phyloP scores from a whole-genome alignment of 2,888 invertebrate genomes.

The Hemaris fuciformis region DNA sequence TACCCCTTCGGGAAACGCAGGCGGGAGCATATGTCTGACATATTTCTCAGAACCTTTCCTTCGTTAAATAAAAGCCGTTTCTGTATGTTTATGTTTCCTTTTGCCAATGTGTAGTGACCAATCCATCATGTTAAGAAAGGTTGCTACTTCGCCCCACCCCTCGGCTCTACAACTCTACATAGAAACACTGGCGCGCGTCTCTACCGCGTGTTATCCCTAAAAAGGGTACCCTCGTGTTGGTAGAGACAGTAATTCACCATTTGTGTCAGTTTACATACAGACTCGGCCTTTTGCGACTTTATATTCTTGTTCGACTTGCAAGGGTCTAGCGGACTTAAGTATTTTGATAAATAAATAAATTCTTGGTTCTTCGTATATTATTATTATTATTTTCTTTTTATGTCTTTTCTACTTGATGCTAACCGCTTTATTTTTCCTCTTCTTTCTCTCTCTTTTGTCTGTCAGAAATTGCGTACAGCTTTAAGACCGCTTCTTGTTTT shows the following conservation, averaged over 20 bases:
- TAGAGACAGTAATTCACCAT: slow-evolving; percentile 3
- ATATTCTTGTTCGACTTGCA: neutral
- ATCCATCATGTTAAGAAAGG: slow-evolving; percentile 7
- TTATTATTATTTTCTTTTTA: too few species aligned
- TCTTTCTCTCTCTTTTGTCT: too few species aligned
- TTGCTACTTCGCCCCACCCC: neutral
- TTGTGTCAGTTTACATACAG: neutral
- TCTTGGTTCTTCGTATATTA: too few species aligned
- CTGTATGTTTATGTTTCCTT: neutral
- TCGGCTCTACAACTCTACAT: neutral
- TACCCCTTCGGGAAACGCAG: too few species aligned
- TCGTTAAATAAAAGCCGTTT: neutral
- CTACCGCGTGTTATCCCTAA: neutral
- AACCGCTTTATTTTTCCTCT: too few species aligned
- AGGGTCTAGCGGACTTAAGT: neutral
- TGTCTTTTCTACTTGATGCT: too few species aligned
- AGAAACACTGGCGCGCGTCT: neutral
- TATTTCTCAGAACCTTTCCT: neutral
- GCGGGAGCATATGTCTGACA: too few species aligned
- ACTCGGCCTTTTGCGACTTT: neutral
- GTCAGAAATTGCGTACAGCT: too few species aligned
- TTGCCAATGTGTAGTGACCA: neutral
- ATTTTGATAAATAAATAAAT: too few species aligned
- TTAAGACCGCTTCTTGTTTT: too few species aligned
- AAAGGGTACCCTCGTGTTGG: neutral